Evolutionary conservation across 2,797 vertebrate species (phyloP).

Genomic region (Megaceryle alcyon): DNA sequence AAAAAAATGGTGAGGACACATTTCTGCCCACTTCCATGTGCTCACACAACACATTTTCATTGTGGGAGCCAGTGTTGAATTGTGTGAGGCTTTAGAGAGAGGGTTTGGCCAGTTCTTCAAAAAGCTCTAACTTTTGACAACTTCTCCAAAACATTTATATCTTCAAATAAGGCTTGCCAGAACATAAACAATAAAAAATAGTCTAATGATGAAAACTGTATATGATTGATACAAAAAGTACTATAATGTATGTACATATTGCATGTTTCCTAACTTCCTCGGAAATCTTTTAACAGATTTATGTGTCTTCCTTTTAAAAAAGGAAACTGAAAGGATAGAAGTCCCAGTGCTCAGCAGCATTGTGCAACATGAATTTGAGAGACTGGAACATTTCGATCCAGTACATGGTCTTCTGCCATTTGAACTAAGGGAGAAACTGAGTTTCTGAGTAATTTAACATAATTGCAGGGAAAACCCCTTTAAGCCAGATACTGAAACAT

Average conservation of each 20-base stretch:
- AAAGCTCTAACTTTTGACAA: neutral
- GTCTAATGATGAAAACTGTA: neutral
- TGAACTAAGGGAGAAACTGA: constrained; percentile 5
- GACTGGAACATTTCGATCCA: constrained; percentile 16
- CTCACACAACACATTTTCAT: neutral
- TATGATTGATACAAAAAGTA: neutral
- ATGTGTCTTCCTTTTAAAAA: neutral
- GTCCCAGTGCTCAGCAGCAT: neutral
- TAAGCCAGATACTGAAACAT: neutral
- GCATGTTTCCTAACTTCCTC: neutral
- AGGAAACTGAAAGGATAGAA: neutral
- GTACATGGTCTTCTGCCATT: constrained; percentile 30
- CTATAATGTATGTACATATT: neutral
- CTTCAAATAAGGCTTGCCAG: neutral
- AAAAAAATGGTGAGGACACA: neutral
- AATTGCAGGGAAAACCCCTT: constrained; percentile 37
- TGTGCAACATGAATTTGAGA: constrained; percentile 21
- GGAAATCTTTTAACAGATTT: neutral
- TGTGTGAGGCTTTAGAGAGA: neutral
- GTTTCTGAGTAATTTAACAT: neutral
- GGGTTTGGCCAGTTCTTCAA: neutral
- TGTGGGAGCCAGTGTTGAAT: neutral
- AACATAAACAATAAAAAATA: neutral
- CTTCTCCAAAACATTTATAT: neutral
- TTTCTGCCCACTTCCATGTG: neutral